Base-by-base conservation (phyloP, 64 coral and sea anemone species). In the Stylophora pistillata region DNA sequence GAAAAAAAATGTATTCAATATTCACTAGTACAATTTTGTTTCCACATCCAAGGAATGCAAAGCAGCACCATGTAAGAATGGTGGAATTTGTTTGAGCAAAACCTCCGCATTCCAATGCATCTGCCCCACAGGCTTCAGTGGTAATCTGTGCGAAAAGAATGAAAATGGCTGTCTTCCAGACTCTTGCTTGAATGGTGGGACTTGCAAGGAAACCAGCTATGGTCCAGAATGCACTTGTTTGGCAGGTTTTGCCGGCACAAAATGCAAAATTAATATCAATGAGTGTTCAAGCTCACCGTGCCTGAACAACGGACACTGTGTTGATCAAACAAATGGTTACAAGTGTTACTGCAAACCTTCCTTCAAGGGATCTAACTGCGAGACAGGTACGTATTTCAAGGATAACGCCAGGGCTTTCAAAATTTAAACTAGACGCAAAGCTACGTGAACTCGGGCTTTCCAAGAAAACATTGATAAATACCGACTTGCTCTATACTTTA, bases 311-410 rank as follows among this genome's bases (percentile, higher is more conserved):
- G 97, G 93, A 32, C 73, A 81, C 47, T 99, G 97, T 78, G 84
- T 95, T 72, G 97, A 99, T 73, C 77, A 93, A 32, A 66, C 64
- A 1, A 79, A 85, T 56, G 93, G 85, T 18, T 99, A 93, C 57
- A 99, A 74, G 37, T 99, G 97, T 57, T 74, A 93, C 25, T 99
- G 97, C 55, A 90, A 82, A 65, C 87, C 93, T 56, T 87, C 85
- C 34, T 99, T 90, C 71, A 77, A 72, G 9, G 97, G 97, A 56
- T 25, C 58, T 37, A 92, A 62, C 27, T 99, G 97, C 61, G 87
- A 95, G 75, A 95, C 16, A 86, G 97, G 97, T 99, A 60, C n/a
- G 1, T 30, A 23, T 60, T 60, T 3, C 4, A 13, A 12, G 10
- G 37, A 47, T 47, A 47, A 47, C 37, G 37, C 37, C 37, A 47